Conservation (phyloP, 2,113 vertebrate species). For the Jacana jacana region DNA sequence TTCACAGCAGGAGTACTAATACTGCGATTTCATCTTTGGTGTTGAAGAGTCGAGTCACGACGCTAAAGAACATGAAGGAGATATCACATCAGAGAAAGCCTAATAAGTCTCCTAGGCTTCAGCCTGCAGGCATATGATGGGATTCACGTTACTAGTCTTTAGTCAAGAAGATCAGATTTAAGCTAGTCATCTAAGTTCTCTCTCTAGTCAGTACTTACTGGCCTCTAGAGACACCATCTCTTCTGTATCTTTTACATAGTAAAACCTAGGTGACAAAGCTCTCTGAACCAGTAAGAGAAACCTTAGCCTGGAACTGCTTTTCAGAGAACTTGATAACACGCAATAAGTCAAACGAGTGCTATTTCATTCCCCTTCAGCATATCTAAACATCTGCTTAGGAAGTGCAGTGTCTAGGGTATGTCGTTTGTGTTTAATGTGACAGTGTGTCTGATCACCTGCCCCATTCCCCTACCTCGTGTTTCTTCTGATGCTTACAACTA, state of each 20-base stretch:
- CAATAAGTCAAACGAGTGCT: neutral
- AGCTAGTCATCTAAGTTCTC: neutral
- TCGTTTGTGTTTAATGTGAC: neutral
- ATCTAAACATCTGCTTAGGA: neutral
- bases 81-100: neutral
- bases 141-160: neutral
- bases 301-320: neutral
- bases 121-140: neutral
- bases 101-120: conserved; percentile 1
- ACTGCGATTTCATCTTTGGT: too few species aligned
- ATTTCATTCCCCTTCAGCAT: neutral
- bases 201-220: neutral
- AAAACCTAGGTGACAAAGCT: neutral
- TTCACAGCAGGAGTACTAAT: too few species aligned
- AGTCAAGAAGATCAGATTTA: neutral
- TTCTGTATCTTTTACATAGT: neutral
- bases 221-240: neutral
- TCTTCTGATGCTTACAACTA: neutral
- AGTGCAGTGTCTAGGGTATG: neutral
- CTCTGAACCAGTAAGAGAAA: neutral
- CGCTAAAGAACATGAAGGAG: neutral
- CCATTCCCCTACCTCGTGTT: neutral
- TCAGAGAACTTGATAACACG: neutral
- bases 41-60: too few species aligned
- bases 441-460: neutral